Conservation (phyloP, 1,140 invertebrate species). For the Brachionus calyciflorus region DNA sequence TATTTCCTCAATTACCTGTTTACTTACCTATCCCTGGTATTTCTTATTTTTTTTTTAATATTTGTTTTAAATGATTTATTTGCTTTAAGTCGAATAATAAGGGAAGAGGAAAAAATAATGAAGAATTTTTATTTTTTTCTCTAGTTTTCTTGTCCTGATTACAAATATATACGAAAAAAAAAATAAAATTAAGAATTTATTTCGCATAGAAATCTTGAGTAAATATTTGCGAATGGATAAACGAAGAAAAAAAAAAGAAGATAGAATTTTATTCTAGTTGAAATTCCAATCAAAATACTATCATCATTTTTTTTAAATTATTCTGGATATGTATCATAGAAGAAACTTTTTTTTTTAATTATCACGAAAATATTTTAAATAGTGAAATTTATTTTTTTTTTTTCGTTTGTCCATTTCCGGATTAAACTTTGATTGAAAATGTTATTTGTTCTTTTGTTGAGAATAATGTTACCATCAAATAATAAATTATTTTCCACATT, state of each 20-base stretch:
- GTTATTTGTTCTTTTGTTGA: not conserved
- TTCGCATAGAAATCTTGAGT: not conserved
- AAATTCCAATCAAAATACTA: constrained; percentile 35
- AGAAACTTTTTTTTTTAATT: not conserved
- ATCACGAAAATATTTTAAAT: constrained; percentile 22
- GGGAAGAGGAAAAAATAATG: not conserved
- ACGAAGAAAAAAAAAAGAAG: no score
- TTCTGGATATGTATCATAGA: not conserved
- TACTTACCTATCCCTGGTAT: not conserved
- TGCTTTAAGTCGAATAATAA: not conserved
- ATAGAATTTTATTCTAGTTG: no score
- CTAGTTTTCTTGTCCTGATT: not conserved
- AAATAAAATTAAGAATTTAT: no score
- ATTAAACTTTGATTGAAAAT: not conserved
- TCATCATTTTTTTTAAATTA: no score
- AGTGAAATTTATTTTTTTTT: not conserved
- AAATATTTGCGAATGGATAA: constrained; percentile 34
- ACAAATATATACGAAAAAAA: constrained; percentile 15
- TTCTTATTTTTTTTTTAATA: no score
- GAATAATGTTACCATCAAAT: no score
- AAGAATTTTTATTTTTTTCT: not conserved
- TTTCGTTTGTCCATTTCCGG: not conserved
- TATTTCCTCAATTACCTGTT: constrained; percentile 6
- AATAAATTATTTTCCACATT: no score
- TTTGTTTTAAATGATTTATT: not conserved